A percentile compares a stretch with the other conserved stretches of the same genome.
These are phyloP conservation scores for Natator depressus DNA, from an alignment of 2,113 vertebrate genomes.

Conservation along the genomic window DNA sequence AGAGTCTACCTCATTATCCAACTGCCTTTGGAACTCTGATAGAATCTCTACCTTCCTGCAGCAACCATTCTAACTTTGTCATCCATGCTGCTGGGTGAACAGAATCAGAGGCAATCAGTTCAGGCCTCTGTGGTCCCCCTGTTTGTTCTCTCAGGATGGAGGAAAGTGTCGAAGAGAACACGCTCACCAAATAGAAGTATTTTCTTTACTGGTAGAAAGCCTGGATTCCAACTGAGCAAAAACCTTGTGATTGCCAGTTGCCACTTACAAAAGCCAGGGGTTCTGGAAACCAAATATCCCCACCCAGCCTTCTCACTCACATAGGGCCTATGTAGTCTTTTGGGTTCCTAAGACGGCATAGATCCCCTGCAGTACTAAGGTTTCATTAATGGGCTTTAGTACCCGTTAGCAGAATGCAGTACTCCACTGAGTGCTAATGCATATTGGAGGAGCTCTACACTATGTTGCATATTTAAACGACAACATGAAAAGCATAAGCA, in stretches of 20 bases:
- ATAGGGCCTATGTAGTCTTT: no score
- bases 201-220: not conserved
- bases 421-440: no score
- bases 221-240: not conserved
- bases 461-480: no score
- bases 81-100: not conserved
- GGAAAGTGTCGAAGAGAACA: not conserved
- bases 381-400: not conserved
- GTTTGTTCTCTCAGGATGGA: not conserved
- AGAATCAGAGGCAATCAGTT: no score
- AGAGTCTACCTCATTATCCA: accelerated
- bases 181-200: not conserved
- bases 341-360: no score
- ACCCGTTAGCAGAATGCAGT: no score
- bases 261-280: not conserved
- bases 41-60: not conserved
- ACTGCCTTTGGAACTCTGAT: not conserved
- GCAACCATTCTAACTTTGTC: not conserved
- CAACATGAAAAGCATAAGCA: not conserved
- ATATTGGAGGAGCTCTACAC: no score
- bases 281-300: not conserved
- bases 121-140: not conserved
- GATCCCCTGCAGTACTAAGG: not conserved
- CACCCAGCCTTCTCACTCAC: no score
- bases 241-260: not conserved